A percentile compares a stretch with the other conserved stretches of the same genome.
Conservation (phyloP, 2,888 invertebrate species). For the Parapristionchus giblindavisi region DNA sequence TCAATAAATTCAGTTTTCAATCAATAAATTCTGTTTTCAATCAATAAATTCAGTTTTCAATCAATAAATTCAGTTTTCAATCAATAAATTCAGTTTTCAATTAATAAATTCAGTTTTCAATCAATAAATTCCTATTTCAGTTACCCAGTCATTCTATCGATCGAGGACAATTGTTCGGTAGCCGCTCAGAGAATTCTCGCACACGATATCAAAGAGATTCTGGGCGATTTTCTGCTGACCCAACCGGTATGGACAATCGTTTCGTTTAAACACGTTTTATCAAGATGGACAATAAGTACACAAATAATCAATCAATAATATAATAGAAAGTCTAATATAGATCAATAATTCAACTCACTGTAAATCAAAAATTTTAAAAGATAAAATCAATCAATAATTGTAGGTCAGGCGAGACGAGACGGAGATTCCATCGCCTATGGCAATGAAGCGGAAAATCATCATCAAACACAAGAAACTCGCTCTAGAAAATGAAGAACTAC, state of each 20-base stretch:
- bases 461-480: slow-evolving; percentile 71
- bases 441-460: slow-evolving; percentile 72
- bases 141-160: slow-evolving; percentile 69
- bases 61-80: too few relatives aligned
- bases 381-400: neutral
- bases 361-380: neutral
- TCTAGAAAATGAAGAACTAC: slow-evolving; percentile 56
- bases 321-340: neutral
- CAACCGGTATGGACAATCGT: slow-evolving; percentile 57
- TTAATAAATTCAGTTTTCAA: too few relatives aligned
- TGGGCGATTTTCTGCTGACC: slow-evolving; percentile 71
- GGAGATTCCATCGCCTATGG: slow-evolving; percentile 72
- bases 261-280: too few relatives aligned
- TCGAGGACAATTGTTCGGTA: slow-evolving; percentile 70
- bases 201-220: slow-evolving; percentile 59
- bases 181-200: slow-evolving; percentile 68
- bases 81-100: too few relatives aligned
- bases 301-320: neutral
- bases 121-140: slow-evolving; percentile 40
- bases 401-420: slow-evolving; percentile 68
- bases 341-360: neutral
- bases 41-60: too few relatives aligned
- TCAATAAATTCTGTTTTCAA: too few relatives aligned
- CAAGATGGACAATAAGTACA: too few relatives aligned
- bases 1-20: too few relatives aligned